Percentiles rank a stretch among this genome's conserved stretches.
Conservation (phyloP, 2,888 invertebrate genomes). For the Nephrotoma flavescens region DNA sequence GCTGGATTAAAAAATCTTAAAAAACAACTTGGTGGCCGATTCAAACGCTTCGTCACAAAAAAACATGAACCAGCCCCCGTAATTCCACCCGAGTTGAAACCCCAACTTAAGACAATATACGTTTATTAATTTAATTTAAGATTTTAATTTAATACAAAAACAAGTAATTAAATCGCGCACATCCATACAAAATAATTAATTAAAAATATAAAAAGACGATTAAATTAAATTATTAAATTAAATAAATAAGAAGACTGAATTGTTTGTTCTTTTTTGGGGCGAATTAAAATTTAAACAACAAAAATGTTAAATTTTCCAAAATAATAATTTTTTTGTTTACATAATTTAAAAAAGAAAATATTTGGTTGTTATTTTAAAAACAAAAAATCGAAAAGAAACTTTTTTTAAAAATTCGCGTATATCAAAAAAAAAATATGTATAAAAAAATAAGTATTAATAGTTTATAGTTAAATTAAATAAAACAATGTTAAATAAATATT, state of each 20-base stretch:
- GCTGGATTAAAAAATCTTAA: constrained; percentile 70
- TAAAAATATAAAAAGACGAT: constrained; percentile 2
- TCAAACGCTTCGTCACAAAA: constrained; percentile 72
- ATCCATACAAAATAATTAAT: constrained; percentile 4
- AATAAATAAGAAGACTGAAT: neutral
- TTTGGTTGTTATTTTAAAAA: constrained; percentile 1
- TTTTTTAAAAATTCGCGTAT: neutral
- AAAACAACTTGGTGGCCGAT: constrained; percentile 73
- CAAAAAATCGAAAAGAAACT: neutral
- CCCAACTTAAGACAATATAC: constrained; percentile 77
- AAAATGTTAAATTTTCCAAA: neutral
- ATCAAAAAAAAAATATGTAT: constrained; percentile 9
- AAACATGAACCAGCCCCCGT: constrained; percentile 69
- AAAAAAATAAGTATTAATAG: constrained; percentile 7
- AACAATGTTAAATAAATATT: constrained; percentile 8
- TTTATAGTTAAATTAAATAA: constrained; percentile 8
- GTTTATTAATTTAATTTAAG: constrained; percentile 46
- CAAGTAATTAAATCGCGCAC: constrained; percentile 7
- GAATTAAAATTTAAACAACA: neutral
- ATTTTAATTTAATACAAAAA: constrained; percentile 6
- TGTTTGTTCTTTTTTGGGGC: neutral
- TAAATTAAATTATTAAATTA: constrained; percentile 5
- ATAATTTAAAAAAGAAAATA: neutral
- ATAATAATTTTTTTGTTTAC: neutral
- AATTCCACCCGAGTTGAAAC: constrained; percentile 75